phyloP scores from a whole-genome alignment of 2,113 vertebrate species.

The Phainopepla nitens region DNA sequence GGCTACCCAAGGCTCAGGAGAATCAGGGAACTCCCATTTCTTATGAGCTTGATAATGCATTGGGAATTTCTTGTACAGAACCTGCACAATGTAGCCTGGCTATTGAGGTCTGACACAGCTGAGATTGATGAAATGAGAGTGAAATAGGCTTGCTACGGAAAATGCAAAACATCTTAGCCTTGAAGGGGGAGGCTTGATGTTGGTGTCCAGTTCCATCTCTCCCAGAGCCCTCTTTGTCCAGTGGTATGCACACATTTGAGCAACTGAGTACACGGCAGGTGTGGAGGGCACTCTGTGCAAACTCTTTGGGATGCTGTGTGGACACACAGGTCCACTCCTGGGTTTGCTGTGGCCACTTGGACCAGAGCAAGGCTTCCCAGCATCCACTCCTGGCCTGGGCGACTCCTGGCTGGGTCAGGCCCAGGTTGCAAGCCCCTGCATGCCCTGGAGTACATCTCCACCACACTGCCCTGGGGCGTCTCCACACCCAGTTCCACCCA shows the following conservation, averaged over 20 bases:
- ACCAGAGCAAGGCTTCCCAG: not conserved
- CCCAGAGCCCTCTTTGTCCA: not conserved
- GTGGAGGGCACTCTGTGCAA: not conserved
- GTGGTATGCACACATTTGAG: not conserved
- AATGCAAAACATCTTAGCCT: not conserved
- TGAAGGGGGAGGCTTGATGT: not conserved
- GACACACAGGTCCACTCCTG: not conserved
- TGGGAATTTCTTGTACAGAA: not conserved
- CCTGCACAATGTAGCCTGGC: not conserved
- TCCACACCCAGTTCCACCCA: not conserved
- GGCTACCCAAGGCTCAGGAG: not conserved
- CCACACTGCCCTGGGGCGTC: not conserved
- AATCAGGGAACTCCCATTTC: not conserved
- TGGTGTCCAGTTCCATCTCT: not conserved
- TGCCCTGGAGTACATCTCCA: not conserved
- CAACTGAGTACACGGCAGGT: rapidly evolving
- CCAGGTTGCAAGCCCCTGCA: not conserved
- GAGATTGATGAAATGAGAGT: not conserved
- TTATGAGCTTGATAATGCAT: not conserved
- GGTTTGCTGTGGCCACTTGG: not conserved
- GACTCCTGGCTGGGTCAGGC: not conserved
- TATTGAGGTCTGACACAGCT: not conserved
- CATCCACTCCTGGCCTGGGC: not conserved
- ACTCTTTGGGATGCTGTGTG: not conserved
- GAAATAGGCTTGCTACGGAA: not conserved